phyloP scores from a whole-genome alignment of 1,140 invertebrate genomes.

The Drosophila hydei region DNA sequence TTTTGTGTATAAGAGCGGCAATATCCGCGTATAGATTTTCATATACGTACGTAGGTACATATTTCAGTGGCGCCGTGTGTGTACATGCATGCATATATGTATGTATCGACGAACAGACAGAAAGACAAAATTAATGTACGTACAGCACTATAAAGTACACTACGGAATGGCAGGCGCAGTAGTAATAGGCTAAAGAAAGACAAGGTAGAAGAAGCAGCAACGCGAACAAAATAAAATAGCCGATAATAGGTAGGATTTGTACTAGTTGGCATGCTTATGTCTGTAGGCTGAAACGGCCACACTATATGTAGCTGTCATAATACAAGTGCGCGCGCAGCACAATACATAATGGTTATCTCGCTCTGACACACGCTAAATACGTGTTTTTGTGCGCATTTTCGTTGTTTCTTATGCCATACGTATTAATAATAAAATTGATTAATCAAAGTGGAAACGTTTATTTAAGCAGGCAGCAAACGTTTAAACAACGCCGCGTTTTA shows the following conservation, averaged over 20 bases:
- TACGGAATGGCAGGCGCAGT: conserved; percentile 64
- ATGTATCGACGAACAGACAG: conserved; percentile 65
- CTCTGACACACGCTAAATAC: conserved; percentile 43
- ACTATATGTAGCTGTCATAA: conserved; percentile 47
- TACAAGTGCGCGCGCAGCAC: conserved; percentile 46
- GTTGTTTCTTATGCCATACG: conserved; percentile 72
- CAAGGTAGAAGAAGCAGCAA: conserved; percentile 68
- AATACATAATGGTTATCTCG: conserved; percentile 42
- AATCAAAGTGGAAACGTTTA: conserved; percentile 71
- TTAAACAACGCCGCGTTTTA: conserved; percentile 37
- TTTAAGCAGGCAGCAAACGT: conserved; percentile 66
- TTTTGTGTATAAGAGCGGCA: conserved; percentile 68
- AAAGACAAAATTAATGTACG: conserved; percentile 68
- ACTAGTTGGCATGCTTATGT: conserved; percentile 52
- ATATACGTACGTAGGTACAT: conserved; percentile 49
- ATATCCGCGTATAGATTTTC: conserved; percentile 73
- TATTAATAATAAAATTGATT: conserved; percentile 82
- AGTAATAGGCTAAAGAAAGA: conserved; percentile 76
- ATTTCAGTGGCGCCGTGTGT: conserved; percentile 48
- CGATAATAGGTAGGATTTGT: conserved; percentile 67
- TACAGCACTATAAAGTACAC: conserved; percentile 72
- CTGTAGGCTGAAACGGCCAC: conserved; percentile 51
- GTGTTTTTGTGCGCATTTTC: conserved; percentile 60
- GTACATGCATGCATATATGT: conserved; percentile 64
- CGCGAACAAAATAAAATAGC: conserved; percentile 78